phyloP scores from a whole-genome alignment of 1,140 invertebrate species.

The Brachionus rubens region DNA sequence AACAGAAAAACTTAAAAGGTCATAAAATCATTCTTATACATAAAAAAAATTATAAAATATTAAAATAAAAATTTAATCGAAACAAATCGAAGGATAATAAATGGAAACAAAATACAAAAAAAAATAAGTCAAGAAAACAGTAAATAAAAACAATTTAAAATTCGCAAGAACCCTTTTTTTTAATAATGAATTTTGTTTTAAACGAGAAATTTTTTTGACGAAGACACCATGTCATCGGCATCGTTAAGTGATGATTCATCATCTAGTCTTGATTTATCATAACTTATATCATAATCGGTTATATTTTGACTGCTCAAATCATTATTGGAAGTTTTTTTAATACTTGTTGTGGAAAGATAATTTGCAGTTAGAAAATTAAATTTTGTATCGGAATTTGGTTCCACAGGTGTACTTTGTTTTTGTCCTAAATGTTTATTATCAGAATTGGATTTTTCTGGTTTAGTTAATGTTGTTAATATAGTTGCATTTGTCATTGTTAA shows the following conservation, averaged over 20 bases:
- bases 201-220: slow-evolving; percentile 35
- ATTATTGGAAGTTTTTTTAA: slow-evolving; percentile 28
- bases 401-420: slow-evolving; percentile 24
- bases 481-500: slow-evolving; percentile 32
- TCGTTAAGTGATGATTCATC: slow-evolving; percentile 35
- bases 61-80: too few relatives aligned
- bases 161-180: background rate
- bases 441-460: background rate
- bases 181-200: background rate
- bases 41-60: too few relatives aligned
- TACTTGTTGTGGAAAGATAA: slow-evolving; percentile 1
- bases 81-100: too few relatives aligned
- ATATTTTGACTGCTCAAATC: slow-evolving; percentile 35
- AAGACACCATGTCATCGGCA: slow-evolving; percentile 23
- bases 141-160: too few relatives aligned
- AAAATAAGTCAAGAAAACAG: too few relatives aligned
- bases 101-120: too few relatives aligned
- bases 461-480: background rate
- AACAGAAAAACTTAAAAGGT: too few relatives aligned
- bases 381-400: background rate
- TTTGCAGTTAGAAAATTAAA: slow-evolving; percentile 28
- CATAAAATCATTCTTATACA: too few relatives aligned
- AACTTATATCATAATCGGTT: background rate
- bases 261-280: slow-evolving; percentile 10
- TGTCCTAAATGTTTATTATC: slow-evolving; percentile 13